Base-by-base conservation (phyloP, 1,140 invertebrate genomes). In the Colletes latitarsis region DNA sequence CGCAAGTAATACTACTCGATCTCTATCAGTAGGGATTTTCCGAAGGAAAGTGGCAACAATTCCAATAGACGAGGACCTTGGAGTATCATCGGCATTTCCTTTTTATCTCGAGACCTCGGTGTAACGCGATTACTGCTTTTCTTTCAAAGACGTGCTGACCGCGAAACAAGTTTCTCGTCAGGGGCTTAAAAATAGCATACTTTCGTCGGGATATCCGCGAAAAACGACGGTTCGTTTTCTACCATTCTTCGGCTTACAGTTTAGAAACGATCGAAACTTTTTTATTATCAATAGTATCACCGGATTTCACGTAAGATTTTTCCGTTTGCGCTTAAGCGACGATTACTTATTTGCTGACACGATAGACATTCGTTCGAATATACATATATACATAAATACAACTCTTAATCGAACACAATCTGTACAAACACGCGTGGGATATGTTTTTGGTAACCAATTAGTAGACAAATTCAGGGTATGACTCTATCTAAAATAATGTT, bases 11-110 rank as follows among this genome's bases (percentile, higher is more conserved):
- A 46, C 30, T 21, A 9, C 69, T 78, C 77, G 15, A 64, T 55
- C 69, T 52, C n/a, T 30, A 72, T 72, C 39, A 10, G 14, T 14
- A 55, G 43, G 39, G 60, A 78, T 64, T 72, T 72, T 64, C 49
- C 69, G n/a, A n/a, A 15, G 49, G 10, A 64, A 72, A 78, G 58
- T 64, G 77, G 76, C 30, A 78, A 64, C 58, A 63, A 72, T 72
- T 63, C 46, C 77, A 30, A 64, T 46, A 39, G 30, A 46, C 49
- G 39, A 60, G 43, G n/a, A 19, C 43, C 43, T 55, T 78, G 14
- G 4, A 78, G 69, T 72, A 72, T 78, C 77, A 55, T 78, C 49
- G 67, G 21, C 14, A 6, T 72, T 72, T 64, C 10, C 49, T 78
- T 19, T 78, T 72, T 72, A 78, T 64, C n/a, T 39, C 12, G 49